phyloP scores from a whole-genome alignment of 2,113 vertebrate genomes.

The Sciurus niger region DNA sequence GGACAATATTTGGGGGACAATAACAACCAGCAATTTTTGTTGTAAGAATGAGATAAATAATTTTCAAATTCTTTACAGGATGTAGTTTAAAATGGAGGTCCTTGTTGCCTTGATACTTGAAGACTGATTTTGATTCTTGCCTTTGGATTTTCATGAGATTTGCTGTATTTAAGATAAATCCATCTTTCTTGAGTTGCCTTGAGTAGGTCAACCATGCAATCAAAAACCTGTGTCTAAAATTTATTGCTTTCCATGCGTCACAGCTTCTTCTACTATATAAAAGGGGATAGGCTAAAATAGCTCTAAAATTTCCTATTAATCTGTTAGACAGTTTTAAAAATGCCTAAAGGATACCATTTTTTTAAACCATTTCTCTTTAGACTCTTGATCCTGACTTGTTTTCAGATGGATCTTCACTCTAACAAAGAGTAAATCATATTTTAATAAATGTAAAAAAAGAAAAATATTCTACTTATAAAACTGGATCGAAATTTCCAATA shows the following conservation, averaged over 20 bases:
- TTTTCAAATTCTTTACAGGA: not conserved
- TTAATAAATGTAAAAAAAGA: not conserved
- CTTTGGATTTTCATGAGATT: not conserved
- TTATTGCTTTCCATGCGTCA: not conserved
- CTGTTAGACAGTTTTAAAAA: not conserved
- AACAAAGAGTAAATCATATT: not conserved
- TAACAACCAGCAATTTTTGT: not conserved
- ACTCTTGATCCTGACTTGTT: not conserved
- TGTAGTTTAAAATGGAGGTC: not conserved
- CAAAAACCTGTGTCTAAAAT: not conserved
- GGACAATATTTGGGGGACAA: not conserved
- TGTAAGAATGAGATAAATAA: not conserved
- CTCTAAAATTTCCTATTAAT: not conserved
- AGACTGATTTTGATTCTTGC: not conserved
- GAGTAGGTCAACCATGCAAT: not conserved
- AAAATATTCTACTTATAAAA: not conserved
- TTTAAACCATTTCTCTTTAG: not conserved
- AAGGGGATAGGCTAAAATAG: not conserved
- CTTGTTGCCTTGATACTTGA: not conserved
- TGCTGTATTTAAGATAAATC: not conserved
- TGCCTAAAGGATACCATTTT: not conserved
- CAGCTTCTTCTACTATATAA: not conserved
- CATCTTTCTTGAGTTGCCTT: not conserved
- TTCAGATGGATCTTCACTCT: not conserved
- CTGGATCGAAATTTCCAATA: not conserved